Base-by-base conservation (phyloP, 2,797 vertebrate species). In the Helicolenus hilgendorfi region DNA sequence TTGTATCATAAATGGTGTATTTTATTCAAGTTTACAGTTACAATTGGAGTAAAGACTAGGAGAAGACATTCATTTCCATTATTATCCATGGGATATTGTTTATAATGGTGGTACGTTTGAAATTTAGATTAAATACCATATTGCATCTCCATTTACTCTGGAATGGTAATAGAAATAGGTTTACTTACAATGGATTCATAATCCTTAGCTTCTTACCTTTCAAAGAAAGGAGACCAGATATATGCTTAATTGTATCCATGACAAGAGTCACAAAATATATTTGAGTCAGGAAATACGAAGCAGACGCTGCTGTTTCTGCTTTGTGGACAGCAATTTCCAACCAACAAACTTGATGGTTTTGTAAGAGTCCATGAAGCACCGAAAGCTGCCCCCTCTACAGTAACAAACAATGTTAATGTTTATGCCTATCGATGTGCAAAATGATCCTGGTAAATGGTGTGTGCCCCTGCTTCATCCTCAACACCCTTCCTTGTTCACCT, bases 401-500 rank as follows among this genome's bases (percentile, higher is more conserved):
- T 49, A 20, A 31, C 53, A 76, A 79, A 79, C 38, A 35, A 18
- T 71, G 9, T 33, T 55, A 60, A 20, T 14, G n/a, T 72, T 75
- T 41, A 56, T 31, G 49, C 53, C 35, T 68, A 49, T 15, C 73
- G 59, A 86, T 38, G 68, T 67, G 38, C 36, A 60, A 85, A 73
- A 83, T 33, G 14, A 77, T 82, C 27, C 41, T 38, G 38, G 49
- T 81, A 73, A 74, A 33, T 62, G 62, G 14, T 74, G 70, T 72
- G 64, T 91, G 76, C 69, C 53, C 72, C 68, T 56, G 49, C 24
- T 45, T 65, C 65, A 59, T 13, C 18, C 31, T 45, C 6, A 31
- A 53, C 22, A 33, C 60, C 5, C 41, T 18, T 18, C 15, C 15
- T 18, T 18, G 41, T 45, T 45, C 41, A 45, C 41, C 13, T 71